phyloP scores from a whole-genome alignment of 2,113 vertebrate species.

The Scophthalmus maximus region DNA sequence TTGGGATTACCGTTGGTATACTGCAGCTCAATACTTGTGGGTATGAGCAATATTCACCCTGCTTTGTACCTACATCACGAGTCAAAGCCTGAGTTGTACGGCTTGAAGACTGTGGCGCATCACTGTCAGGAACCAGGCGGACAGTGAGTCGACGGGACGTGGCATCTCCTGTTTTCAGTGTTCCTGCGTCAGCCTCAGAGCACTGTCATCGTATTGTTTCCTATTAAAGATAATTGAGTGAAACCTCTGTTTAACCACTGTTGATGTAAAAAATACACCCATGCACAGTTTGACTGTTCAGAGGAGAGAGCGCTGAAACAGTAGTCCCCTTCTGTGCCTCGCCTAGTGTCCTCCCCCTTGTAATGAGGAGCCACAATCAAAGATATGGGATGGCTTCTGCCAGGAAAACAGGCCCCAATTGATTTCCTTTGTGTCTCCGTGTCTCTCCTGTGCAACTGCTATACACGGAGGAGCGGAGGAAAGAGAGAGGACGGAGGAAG shows the following conservation, averaged over 20 bases:
- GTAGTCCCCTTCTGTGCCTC: conserved; percentile 36
- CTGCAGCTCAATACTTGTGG: background rate
- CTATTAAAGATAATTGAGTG: conserved; percentile 5
- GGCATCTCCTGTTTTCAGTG: background rate
- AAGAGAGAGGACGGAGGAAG: conserved; percentile 12
- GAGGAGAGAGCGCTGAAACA: conserved; percentile 28
- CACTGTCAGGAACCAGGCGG: conserved; percentile 11
- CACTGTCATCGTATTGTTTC: conserved; percentile 11
- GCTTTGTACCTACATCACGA: background rate
- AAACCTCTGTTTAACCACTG: background rate
- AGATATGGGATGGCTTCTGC: conserved; percentile 46
- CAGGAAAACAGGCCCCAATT: conserved; percentile 60
- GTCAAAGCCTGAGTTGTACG: conserved; percentile 2
- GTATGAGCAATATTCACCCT: background rate
- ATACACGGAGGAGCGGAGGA: conserved; percentile 17
- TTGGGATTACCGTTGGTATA: background rate
- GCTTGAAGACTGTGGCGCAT: background rate
- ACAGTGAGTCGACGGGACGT: background rate
- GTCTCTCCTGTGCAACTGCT: conserved; percentile 40
- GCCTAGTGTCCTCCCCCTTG: conserved; percentile 30
- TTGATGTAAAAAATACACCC: conserved; percentile 1
- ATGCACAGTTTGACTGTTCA: conserved; percentile 6
- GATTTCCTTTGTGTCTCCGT: conserved; percentile 72
- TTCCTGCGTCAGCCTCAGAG: conserved; percentile 1
- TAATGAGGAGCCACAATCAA: conserved; percentile 53